These are phyloP conservation scores for Spilosoma lubricipeda DNA, from an alignment of 2,888 invertebrate genomes.

Conservation along the genomic window DNA sequence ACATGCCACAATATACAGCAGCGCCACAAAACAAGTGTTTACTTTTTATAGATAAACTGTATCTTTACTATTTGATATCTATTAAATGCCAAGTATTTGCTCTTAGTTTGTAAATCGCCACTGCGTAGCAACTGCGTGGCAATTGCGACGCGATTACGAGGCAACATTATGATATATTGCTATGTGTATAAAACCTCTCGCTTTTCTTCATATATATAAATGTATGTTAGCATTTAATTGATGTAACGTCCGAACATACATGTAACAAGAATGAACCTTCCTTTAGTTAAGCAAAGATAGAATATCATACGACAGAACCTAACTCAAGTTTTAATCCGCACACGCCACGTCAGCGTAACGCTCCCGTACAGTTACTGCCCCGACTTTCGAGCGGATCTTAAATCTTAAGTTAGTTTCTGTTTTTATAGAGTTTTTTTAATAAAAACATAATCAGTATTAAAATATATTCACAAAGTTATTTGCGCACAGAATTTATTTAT, in stretches of 20 bases:
- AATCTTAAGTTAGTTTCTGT: background rate
- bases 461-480: conserved; percentile 53
- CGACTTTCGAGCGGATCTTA: background rate
- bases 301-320: background rate
- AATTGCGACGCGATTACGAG: background rate
- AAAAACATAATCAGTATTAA: conserved; percentile 41
- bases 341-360: background rate
- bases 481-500: conserved; percentile 50
- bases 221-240: background rate
- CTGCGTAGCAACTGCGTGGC: conserved; percentile 20
- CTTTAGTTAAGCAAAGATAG: conserved; percentile 32
- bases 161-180: background rate
- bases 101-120: conserved; percentile 1
- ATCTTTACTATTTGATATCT: too few relatives aligned
- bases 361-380: background rate
- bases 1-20: background rate
- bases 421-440: conserved; percentile 28
- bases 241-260: conserved; percentile 9
- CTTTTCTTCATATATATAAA: background rate
- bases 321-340: background rate
- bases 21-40: background rate
- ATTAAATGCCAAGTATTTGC: conserved; percentile 9
- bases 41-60: background rate
- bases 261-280: background rate
- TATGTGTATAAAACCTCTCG: background rate